Evolutionary conservation across 1,140 invertebrate species (phyloP).

Genomic region (Rhyzopertha dominica): DNA sequence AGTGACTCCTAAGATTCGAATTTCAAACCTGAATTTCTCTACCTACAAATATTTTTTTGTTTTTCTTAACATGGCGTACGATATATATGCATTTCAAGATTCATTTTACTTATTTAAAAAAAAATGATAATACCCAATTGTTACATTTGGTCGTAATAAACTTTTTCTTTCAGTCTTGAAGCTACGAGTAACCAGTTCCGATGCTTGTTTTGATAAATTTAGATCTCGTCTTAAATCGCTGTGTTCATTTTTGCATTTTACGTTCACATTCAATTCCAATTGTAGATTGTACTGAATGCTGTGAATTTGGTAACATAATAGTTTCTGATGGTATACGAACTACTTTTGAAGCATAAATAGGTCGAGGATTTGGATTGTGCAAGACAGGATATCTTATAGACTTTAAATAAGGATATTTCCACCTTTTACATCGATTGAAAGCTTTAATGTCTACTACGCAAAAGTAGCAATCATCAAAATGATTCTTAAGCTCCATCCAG

Average conservation of each 20-base stretch:
- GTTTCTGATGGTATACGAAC: slow-evolving; percentile 1
- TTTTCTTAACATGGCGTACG: no score
- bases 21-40: no score
- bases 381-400: slow-evolving; percentile 11
- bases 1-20: no score
- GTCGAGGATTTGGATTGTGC: slow-evolving; percentile 11
- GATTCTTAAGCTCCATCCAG: slow-evolving; percentile 15
- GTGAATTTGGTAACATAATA: slow-evolving; percentile 3
- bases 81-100: no score
- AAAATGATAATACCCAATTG: no score
- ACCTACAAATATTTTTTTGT: no score
- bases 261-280: no score
- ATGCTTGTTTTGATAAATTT: slow-evolving; percentile 1
- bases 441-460: slow-evolving; percentile 8
- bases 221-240: neutral
- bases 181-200: neutral
- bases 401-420: slow-evolving; percentile 13
- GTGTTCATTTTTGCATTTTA: neutral
- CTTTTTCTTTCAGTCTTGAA: slow-evolving; percentile 1
- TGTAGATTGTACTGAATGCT: no score
- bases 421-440: slow-evolving; percentile 5
- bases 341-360: slow-evolving; percentile 12
- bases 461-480: slow-evolving; percentile 6
- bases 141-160: slow-evolving; percentile 1
- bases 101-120: no score